These are phyloP conservation scores for Hippocampus mohnikei DNA, from an alignment of 2,113 vertebrate species.

Conservation along the genomic window DNA sequence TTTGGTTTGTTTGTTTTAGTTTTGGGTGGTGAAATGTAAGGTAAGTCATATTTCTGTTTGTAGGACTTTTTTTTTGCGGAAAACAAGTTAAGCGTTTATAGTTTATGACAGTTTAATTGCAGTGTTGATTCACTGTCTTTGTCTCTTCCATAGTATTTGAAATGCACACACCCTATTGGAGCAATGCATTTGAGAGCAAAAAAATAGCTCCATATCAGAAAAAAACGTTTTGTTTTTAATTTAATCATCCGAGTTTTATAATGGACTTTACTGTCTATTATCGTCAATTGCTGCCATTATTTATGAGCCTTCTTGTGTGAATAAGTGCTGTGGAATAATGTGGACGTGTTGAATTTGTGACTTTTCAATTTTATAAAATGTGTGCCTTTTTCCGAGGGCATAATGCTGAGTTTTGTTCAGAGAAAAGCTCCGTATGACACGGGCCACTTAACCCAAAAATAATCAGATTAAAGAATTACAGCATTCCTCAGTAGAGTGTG, in stretches of 20 bases:
- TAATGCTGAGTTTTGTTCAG: background rate
- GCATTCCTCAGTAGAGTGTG: conserved; percentile 59
- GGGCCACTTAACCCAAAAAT: conserved; percentile 45
- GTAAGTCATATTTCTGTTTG: conserved; percentile 43
- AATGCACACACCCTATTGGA: background rate
- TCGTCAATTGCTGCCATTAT: no score
- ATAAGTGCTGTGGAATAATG: background rate
- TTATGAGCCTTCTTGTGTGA: no score
- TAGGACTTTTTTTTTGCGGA: background rate
- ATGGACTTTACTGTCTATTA: background rate
- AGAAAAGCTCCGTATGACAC: conserved; percentile 47
- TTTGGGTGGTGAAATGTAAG: conserved; percentile 37
- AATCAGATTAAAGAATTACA: conserved; percentile 75
- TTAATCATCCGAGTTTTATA: background rate
- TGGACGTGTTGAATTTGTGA: background rate
- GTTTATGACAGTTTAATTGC: no score
- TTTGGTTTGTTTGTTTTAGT: background rate
- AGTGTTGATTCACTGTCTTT: background rate
- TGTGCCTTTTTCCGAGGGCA: background rate
- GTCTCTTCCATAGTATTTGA: background rate
- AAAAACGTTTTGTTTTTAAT: background rate
- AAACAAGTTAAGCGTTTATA: background rate
- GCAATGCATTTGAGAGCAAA: background rate
- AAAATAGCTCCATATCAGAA: background rate
- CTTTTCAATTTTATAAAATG: background rate